Base-by-base conservation (phyloP, 2,888 invertebrate genomes). In the Erannis defoliaria region DNA sequence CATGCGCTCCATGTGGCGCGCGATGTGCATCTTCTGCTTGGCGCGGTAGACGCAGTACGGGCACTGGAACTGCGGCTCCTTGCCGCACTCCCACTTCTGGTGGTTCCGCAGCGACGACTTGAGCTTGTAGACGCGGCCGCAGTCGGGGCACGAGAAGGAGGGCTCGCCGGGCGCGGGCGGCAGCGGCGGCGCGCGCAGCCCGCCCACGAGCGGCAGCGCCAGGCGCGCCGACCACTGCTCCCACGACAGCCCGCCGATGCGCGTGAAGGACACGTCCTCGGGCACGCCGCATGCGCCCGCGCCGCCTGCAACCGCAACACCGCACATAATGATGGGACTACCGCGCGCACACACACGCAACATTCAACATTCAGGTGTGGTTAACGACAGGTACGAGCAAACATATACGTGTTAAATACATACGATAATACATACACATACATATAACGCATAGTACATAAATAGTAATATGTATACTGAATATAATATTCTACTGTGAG, bases 71-170 rank as follows among this genome's bases (percentile, higher is more conserved):
- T 96, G 96, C 18, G 96, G 97, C 86, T 97, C 96, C 85, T 97
- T 97, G 80, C 96, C 96, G 87, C 96, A 97, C 88, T 97, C 97
- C 96, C 96, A 97, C 86, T 96, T 96, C 93, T 96, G 96, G 83
- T 97, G 97, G 86, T 97, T 96, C 66, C 96, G 94, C 77, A 97
- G 90, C 63, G 97, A 97, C 73, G 97, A 97, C 90, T 97, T 97
- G 73, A 97, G 94, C 86, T 97, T 97, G 92, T 97, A 97, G 68
- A 96, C 95, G 71, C 97, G 94, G 65, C 97, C 97, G 89, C 97
- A 97, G 78, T 96, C 96, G 56, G 96, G 95, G 88, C 97, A 97
- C 62, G 95, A 94, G 94, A 96, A 96, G 80, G 94, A 93, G 70
- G 94, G 93, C 70, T 94, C 94, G 81, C 86, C 94, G 74, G 85